Conservation (phyloP, 35 echinoderm and acorn worm genomes). For the Holothuria glaberrima region DNA sequence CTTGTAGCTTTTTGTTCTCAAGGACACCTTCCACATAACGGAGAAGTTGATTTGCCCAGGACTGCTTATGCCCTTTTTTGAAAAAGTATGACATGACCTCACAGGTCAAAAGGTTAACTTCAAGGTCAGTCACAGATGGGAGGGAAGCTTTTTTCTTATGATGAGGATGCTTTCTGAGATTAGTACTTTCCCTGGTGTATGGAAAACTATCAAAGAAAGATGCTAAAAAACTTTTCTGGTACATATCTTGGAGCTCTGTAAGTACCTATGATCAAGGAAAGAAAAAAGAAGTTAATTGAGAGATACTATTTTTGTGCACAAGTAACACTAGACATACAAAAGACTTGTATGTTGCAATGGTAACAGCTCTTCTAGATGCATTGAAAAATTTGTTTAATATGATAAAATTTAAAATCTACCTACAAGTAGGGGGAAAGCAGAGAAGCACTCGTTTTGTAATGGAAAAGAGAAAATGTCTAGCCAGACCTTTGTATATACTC, state of each 20-base stretch:
- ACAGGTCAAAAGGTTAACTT: constrained; percentile 66
- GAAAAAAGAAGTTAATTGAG: neutral
- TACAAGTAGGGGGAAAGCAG: no score
- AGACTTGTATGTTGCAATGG: neutral
- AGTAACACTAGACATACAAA: neutral
- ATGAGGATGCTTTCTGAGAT: neutral
- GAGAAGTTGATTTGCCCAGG: constrained; percentile 65
- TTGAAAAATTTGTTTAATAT: no score
- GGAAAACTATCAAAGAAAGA: constrained; percentile 74
- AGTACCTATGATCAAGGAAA: constrained; percentile 43
- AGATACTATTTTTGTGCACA: neutral
- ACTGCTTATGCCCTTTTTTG: constrained; percentile 21
- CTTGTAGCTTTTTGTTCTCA: neutral
- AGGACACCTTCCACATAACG: constrained; percentile 54
- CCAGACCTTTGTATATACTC: no score
- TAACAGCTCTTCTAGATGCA: neutral
- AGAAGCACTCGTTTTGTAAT: no score
- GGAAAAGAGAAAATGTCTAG: no score
- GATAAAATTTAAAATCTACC: no score
- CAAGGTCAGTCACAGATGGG: neutral
- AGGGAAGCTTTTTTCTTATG: constrained; percentile 14
- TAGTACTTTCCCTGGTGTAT: neutral
- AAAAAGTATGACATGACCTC: constrained; percentile 80
- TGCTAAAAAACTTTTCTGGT: constrained; percentile 65
- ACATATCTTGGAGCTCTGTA: constrained; percentile 33